Evolutionary conservation across 2,888 invertebrate genomes (phyloP).

Genomic region (Erebia epiphron): DNA sequence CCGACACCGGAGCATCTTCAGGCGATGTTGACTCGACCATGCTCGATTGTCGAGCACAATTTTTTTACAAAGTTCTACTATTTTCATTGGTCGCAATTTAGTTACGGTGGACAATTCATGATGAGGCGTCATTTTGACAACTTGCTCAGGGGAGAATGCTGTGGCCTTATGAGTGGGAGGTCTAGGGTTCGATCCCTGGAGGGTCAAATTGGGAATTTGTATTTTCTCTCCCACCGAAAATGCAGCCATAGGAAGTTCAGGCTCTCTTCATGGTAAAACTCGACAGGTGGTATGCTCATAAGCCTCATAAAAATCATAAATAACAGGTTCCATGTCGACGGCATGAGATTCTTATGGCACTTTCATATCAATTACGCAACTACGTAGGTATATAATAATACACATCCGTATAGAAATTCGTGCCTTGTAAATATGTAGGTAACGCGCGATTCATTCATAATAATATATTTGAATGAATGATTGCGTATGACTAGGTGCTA

Average conservation of each 20-base stretch:
- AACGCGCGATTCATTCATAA: constrained; percentile 49
- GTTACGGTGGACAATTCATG: not conserved
- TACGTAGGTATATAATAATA: constrained; percentile 21
- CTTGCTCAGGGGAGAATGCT: too few relatives aligned
- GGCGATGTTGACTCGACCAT: too few relatives aligned
- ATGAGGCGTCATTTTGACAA: not conserved
- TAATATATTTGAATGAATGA: constrained; percentile 10
- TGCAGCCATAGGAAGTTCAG: not conserved
- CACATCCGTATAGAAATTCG: constrained; percentile 50
- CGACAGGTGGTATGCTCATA: constrained; percentile 1
- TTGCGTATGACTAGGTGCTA: not conserved
- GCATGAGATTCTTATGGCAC: constrained; percentile 25
- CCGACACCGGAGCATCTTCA: too few relatives aligned
- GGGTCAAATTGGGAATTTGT: too few relatives aligned
- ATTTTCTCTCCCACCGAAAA: too few relatives aligned
- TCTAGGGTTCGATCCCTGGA: too few relatives aligned
- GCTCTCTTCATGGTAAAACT: constrained; percentile 2
- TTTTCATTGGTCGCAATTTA: too few relatives aligned
- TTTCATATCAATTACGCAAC: constrained; percentile 44
- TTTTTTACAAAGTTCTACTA: too few relatives aligned
- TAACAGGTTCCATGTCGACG: constrained; percentile 16
- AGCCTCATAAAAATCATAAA: constrained; percentile 2
- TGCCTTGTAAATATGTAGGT: constrained; percentile 36
- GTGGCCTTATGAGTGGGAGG: too few relatives aligned
- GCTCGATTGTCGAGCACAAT: too few relatives aligned